Percentiles rank a stretch among this genome's conserved stretches.
phyloP scores from a whole-genome alignment of 1,140 invertebrate species.

The Dendrolimus kikuchii region DNA sequence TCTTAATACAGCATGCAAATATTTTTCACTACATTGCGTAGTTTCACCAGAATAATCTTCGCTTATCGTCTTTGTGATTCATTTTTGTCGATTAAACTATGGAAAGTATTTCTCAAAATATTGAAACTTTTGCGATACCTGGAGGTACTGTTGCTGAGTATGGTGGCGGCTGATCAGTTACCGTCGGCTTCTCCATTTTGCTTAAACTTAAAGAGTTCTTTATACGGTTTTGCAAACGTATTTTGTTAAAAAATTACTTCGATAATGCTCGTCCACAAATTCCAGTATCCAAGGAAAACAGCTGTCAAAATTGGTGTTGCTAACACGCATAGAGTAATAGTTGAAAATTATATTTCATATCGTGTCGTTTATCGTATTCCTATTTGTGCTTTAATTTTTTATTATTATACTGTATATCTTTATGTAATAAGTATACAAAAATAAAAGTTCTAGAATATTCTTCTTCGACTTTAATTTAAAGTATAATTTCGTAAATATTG shows the following conservation, averaged over 20 bases:
- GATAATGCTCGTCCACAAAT: background rate
- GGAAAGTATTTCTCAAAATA: conserved; percentile 17
- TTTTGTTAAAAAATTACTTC: conserved; percentile 4
- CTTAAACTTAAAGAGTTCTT: conserved; percentile 4
- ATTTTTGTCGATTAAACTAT: conserved; percentile 9
- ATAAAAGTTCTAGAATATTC: too few relatives aligned
- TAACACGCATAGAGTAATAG: background rate
- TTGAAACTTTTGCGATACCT: conserved; percentile 25
- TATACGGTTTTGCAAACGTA: conserved; percentile 8
- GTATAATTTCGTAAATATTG: too few relatives aligned
- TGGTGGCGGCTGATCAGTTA: conserved; percentile 51
- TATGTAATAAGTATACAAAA: too few relatives aligned
- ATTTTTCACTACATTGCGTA: too few relatives aligned
- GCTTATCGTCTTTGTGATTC: conserved; percentile 35
- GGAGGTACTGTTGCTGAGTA: conserved; percentile 40
- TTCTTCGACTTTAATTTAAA: too few relatives aligned
- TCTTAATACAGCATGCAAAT: too few relatives aligned
- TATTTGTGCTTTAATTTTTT: too few relatives aligned
- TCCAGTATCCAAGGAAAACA: conserved; percentile 5
- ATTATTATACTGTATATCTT: too few relatives aligned
- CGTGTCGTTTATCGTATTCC: too few relatives aligned
- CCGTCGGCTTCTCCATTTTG: conserved; percentile 51
- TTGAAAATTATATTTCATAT: too few relatives aligned
- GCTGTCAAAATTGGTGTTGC: conserved; percentile 8
- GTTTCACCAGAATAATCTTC: background rate